A percentile compares a stretch with the other conserved stretches of the same genome.
Evolutionary conservation across 1,140 invertebrate genomes (phyloP).

Genomic region (Anastatus disparis): DNA sequence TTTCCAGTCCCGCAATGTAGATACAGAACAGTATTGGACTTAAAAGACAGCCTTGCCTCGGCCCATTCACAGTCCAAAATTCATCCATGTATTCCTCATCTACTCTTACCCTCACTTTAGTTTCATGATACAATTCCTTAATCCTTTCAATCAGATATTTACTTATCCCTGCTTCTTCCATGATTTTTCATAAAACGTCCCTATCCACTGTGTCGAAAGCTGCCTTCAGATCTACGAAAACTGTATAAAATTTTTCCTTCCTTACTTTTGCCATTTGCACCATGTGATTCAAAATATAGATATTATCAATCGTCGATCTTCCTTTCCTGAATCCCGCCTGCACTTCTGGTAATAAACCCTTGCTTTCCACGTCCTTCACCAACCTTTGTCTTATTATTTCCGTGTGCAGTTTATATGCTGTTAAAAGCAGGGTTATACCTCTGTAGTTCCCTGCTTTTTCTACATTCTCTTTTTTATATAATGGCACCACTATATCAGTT

Average conservation of each 20-base stretch:
- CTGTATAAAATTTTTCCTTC: background rate
- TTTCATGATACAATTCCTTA: background rate
- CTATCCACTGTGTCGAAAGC: too few relatives aligned
- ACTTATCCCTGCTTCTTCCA: too few relatives aligned
- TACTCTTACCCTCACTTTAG: too few relatives aligned
- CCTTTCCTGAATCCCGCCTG: too few relatives aligned
- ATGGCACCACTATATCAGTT: background rate
- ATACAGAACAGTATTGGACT: background rate
- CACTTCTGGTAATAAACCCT: background rate
- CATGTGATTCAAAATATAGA: background rate
- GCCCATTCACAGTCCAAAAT: background rate
- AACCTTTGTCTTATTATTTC: background rate
- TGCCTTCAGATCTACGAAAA: too few relatives aligned
- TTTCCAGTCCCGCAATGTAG: too few relatives aligned
- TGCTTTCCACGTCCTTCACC: background rate
- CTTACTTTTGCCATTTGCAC: too few relatives aligned
- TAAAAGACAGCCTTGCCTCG: background rate
- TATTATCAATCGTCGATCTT: too few relatives aligned
- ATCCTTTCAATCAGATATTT: background rate
- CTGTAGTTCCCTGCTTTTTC: background rate
- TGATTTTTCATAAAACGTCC: too few relatives aligned
- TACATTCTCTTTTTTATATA: background rate
- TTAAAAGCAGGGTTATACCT: background rate
- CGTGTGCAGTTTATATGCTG: too few relatives aligned
- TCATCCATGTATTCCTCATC: background rate